A percentile compares a stretch with the other conserved stretches of the same genome.
Conservation (phyloP, 2,888 invertebrate genomes). For the Leucozona laternaria region DNA sequence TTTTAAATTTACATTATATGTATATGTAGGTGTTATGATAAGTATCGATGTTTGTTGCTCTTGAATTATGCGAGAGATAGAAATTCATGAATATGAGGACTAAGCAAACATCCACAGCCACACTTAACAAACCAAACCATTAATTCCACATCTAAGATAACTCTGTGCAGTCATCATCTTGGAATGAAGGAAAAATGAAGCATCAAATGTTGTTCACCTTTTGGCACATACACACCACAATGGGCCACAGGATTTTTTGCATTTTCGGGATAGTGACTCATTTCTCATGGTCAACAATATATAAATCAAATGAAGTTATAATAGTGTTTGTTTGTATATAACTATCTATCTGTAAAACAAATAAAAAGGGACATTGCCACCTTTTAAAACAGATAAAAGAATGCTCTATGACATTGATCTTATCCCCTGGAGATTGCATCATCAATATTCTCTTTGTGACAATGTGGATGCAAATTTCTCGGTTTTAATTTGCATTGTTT, state of each 20-base stretch:
- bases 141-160: background rate
- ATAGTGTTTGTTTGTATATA: background rate
- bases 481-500: constrained; percentile 18
- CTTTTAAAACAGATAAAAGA: background rate
- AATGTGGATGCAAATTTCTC: constrained; percentile 11
- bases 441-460: constrained; percentile 30
- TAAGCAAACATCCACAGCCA: background rate
- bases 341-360: background rate
- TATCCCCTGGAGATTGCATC: constrained; percentile 39
- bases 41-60: background rate
- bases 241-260: constrained; percentile 27
- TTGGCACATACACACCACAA: constrained; percentile 14
- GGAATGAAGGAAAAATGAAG: constrained; percentile 38
- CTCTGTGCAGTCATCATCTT: constrained; percentile 9
- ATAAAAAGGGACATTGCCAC: background rate
- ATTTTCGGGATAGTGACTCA: constrained; percentile 56
- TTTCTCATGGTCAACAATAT: constrained; percentile 43
- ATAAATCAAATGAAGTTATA: background rate
- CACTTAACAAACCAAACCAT: background rate
- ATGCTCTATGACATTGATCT: constrained; percentile 17
- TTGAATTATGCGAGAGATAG: background rate
- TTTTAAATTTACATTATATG: background rate
- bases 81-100: no score
- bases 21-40: background rate
- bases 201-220: constrained; percentile 71